Evolutionary conservation across 92 coral and sea anemone species (phyloP).

Genomic region (Phymanthus crucifer): DNA sequence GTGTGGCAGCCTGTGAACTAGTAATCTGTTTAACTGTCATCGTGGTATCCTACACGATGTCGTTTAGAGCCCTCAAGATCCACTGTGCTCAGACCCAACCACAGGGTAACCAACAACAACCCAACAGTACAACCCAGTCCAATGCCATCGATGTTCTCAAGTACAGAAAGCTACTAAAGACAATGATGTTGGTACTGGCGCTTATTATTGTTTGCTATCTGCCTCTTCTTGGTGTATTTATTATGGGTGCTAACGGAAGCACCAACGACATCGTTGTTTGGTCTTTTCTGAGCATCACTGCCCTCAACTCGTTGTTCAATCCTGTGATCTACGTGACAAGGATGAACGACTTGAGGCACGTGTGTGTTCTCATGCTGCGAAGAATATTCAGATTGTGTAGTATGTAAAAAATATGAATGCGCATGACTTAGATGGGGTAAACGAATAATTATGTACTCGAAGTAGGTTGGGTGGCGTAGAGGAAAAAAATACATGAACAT

Average conservation of each 20-base stretch:
- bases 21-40: background rate
- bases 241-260: background rate
- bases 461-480: too few species aligned
- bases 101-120: constrained; percentile 18
- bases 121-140: constrained; percentile 10
- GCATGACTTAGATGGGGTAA: too few species aligned
- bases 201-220: constrained; percentile 7
- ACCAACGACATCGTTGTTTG: background rate
- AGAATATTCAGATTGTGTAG: background rate
- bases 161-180: constrained; percentile 22
- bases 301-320: constrained; percentile 22
- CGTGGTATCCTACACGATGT: constrained; percentile 1
- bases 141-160: constrained; percentile 18
- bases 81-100: constrained; percentile 18
- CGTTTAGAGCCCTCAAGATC: constrained; percentile 18
- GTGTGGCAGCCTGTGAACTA: background rate
- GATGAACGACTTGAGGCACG: constrained; percentile 26
- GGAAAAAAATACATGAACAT: too few species aligned
- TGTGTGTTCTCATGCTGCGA: background rate
- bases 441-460: too few species aligned
- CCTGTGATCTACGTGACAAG: constrained; percentile 24
- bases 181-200: constrained; percentile 16
- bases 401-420: too few species aligned
- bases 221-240: background rate
- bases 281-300: background rate